Percentiles rank a stretch among this genome's conserved stretches.
Evolutionary conservation across 2,113 vertebrate genomes (phyloP).

Genomic region (Sterrhoptilus dennistouni): DNA sequence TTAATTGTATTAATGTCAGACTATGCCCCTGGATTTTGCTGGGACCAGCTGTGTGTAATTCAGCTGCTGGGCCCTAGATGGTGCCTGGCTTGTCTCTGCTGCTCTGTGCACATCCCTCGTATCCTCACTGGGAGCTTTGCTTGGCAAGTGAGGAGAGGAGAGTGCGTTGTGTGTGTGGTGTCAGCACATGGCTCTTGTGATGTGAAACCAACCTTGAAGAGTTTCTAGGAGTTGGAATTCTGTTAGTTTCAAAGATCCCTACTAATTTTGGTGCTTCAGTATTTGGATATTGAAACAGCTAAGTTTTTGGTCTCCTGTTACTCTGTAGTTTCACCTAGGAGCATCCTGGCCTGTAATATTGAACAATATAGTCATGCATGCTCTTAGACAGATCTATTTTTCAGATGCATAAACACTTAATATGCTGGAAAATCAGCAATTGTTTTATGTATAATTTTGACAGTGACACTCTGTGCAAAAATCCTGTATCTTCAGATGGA

Average conservation of each 20-base stretch:
- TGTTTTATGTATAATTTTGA: not conserved
- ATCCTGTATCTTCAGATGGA: not conserved
- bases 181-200: too few relatives aligned
- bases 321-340: not conserved
- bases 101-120: not conserved
- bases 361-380: not conserved
- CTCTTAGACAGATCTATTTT: not conserved
- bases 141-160: not conserved
- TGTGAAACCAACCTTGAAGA: not conserved
- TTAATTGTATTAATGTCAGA: not conserved
- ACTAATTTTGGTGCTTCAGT: not conserved
- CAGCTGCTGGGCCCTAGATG: not conserved
- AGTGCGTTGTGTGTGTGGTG: rapidly evolving
- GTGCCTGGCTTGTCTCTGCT: not conserved
- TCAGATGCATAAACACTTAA: not conserved
- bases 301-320: not conserved
- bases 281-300: not conserved
- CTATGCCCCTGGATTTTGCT: not conserved
- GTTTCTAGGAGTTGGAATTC: not conserved
- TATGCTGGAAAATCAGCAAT: not conserved
- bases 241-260: not conserved
- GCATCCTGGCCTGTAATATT: not conserved
- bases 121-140: not conserved
- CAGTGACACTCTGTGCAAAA: not conserved
- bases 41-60: not conserved